These are phyloP conservation scores for Actinernus sp. DNA, from an alignment of 92 coral and sea anemone species.

Conservation along the genomic window DNA sequence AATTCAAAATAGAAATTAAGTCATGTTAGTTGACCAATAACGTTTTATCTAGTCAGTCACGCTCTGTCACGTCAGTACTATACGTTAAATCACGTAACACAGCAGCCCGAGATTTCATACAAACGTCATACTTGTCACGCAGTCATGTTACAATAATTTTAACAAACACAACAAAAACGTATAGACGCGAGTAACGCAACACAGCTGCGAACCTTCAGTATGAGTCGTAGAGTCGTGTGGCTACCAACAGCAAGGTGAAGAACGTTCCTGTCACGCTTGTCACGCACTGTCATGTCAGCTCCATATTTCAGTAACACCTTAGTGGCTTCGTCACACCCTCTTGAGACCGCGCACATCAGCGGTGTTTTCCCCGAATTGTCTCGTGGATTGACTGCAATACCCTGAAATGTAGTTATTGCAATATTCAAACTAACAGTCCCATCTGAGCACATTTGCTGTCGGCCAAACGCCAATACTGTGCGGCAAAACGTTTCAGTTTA, in stretches of 20 bases:
- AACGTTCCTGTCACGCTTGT: conserved; percentile 29
- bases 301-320: conserved; percentile 26
- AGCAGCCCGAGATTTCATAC: too few relatives aligned
- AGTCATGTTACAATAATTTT: too few relatives aligned
- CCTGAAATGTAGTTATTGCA: too few relatives aligned
- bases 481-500: not conserved
- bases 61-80: too few relatives aligned
- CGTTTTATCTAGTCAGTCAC: too few relatives aligned
- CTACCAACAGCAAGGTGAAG: conserved; percentile 46
- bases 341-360: conserved; percentile 49
- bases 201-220: conserved; percentile 54
- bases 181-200: too few relatives aligned
- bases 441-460: too few relatives aligned
- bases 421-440: too few relatives aligned
- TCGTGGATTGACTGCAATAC: conserved; percentile 21
- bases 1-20: not conserved
- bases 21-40: not conserved
- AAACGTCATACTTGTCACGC: too few relatives aligned
- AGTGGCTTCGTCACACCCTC: conserved; percentile 51
- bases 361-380: conserved; percentile 42
- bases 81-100: too few relatives aligned
- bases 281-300: conserved; percentile 21
- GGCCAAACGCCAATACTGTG: not conserved
- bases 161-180: too few relatives aligned
- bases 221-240: conserved; percentile 16